Evolutionary conservation across 2,113 vertebrate genomes (phyloP), one percentile per base, ranked within the genome.

Genomic region (Tetrao urogallus): DNA sequence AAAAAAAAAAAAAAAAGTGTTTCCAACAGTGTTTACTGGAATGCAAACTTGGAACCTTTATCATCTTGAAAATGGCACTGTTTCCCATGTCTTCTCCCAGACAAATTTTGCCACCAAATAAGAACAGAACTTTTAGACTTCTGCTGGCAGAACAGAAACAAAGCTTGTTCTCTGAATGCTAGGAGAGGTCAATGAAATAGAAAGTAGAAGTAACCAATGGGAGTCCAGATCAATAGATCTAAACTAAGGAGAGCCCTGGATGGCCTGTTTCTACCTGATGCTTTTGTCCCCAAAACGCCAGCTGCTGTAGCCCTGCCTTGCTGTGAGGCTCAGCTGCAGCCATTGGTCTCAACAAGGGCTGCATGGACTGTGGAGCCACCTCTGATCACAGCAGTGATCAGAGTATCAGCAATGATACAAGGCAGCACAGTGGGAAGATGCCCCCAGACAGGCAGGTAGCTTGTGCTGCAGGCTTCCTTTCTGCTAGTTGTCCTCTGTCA

Each of bases 341-440:
- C 13, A 6, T 38, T 42, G 40, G 4, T 19, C 40, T n/a, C 25
- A 42, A 13, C 45, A 71, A 50, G 50, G 21, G 8, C 14, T 34
- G 13, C 17, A 78, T 43, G 48, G 47, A 1, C 42, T 21, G 0
- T 2, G 47, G 28, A 81, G 30, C 17, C 34, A 10, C 13, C 2
- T 0, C 14, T 43, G 6, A 3, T 19, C 17, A 3, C 32, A 60
- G 65, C 42, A 22, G 24, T 4, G 6, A 3, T 5, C 19, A 58
- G 12, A 82, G 38, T 38, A 38, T 38, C 38, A 38, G 38, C 38
- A 45, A 32, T 21, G 69, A 21, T 19, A 5, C 28, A 17, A 15
- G 45, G 38, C 28, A 32, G 40, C 48, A 52, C 25, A 40, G n/a
- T 47, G 27, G 45, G 22, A 81, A 24, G 21, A 11, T 0, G 10